phyloP scores from a whole-genome alignment of 2,113 vertebrate genomes.

The Acanthochromis polyacanthus region DNA sequence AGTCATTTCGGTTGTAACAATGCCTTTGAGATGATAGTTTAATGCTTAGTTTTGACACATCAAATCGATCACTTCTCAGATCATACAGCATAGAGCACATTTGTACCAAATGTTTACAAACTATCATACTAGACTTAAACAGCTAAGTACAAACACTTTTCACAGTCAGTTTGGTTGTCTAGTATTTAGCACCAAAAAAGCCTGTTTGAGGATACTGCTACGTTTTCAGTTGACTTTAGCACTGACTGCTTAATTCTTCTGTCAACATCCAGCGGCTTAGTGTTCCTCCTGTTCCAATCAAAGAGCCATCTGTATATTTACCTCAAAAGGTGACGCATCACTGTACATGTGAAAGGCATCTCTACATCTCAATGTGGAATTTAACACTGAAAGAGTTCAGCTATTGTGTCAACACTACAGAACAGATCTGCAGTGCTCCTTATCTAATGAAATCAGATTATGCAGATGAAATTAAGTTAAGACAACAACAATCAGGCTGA shows the following conservation, averaged over 20 bases:
- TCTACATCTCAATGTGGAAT: background rate
- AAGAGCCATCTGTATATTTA: conserved; percentile 20
- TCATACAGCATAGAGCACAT: no score
- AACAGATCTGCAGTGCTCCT: background rate
- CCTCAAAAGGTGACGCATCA: background rate
- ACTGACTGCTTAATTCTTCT: conserved; percentile 20
- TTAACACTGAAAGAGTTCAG: background rate
- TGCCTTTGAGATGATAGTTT: background rate
- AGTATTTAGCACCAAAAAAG: conserved; percentile 2
- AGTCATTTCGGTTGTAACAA: background rate
- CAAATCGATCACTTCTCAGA: no score
- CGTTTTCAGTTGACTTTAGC: conserved; percentile 15
- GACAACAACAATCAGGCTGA: background rate
- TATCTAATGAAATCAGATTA: background rate
- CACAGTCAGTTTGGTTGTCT: no score
- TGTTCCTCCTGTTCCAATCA: conserved; percentile 22
- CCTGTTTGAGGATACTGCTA: background rate
- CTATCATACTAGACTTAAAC: no score
- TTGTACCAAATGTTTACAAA: no score
- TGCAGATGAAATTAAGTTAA: background rate
- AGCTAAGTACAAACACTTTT: background rate
- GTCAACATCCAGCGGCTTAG: conserved; percentile 39
- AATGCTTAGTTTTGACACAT: no score
- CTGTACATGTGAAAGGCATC: background rate
- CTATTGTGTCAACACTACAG: background rate